Conservation (phyloP, 2,113 vertebrate species). For the Microcebus tavaratra region DNA sequence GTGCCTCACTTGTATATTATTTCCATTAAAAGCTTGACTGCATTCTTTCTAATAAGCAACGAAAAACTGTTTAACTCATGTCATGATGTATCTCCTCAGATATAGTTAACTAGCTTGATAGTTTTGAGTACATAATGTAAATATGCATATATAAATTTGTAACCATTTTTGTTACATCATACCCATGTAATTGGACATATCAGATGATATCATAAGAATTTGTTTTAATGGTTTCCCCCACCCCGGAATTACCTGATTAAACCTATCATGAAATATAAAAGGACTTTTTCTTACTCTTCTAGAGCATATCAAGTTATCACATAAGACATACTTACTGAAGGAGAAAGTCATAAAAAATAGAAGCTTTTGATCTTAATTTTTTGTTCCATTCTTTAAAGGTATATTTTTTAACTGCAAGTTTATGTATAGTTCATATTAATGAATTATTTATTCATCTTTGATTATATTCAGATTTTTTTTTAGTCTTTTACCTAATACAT, state of each 20-base stretch:
- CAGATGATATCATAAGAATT: constrained; percentile 94
- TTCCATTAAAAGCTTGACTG: constrained; percentile 91
- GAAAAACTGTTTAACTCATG: constrained; percentile 93
- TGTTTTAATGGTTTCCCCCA: constrained; percentile 88
- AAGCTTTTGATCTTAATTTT: background rate
- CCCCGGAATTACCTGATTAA: constrained; percentile 85
- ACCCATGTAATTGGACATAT: constrained; percentile 95
- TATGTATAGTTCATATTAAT: background rate
- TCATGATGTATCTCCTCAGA: constrained; percentile 92
- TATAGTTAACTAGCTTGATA: constrained; percentile 91
- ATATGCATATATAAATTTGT: constrained; percentile 96
- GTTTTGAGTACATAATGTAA: constrained; percentile 96
- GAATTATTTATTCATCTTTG: background rate
- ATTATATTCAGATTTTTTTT: constrained; percentile 6
- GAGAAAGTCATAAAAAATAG: constrained; percentile 40
- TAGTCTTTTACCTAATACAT: background rate
- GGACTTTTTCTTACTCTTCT: constrained; percentile 78
- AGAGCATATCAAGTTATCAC: constrained; percentile 39
- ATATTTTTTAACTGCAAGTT: constrained; percentile 49
- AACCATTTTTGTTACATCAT: constrained; percentile 95
- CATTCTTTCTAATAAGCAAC: constrained; percentile 91
- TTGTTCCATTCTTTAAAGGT: background rate
- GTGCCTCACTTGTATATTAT: constrained; percentile 96
- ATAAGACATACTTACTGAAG: constrained; percentile 26
- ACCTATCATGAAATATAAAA: constrained; percentile 84